These are phyloP conservation scores for Orchesellides sinensis DNA, from an alignment of 2,888 invertebrate species.

Conservation along the genomic window DNA sequence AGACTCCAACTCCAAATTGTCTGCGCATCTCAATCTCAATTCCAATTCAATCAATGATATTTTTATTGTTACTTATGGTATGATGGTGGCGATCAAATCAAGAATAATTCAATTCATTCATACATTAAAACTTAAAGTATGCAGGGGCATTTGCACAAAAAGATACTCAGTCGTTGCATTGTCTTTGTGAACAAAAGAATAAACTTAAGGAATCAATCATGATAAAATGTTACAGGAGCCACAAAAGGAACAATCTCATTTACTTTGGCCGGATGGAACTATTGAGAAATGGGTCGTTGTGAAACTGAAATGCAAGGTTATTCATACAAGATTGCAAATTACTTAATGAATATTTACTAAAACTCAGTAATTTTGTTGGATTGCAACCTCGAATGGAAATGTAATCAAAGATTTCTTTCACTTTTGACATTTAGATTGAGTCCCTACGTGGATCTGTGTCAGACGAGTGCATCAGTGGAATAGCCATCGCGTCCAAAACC, in stretches of 20 bases:
- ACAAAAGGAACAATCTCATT: conserved; percentile 78
- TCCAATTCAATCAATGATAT: too few relatives aligned
- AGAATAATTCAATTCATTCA: too few relatives aligned
- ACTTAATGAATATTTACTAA: neutral
- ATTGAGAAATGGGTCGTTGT: conserved; percentile 74
- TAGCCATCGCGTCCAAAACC: conserved; percentile 80
- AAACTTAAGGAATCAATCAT: too few relatives aligned
- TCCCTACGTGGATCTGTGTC: conserved; percentile 64
- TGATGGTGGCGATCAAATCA: too few relatives aligned
- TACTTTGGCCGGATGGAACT: conserved; percentile 75
- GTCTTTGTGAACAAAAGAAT: too few relatives aligned
- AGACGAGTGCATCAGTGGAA: conserved; percentile 76
- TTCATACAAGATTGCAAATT: too few relatives aligned
- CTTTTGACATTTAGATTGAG: conserved; percentile 56
- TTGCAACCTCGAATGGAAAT: neutral
- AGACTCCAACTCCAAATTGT: too few relatives aligned
- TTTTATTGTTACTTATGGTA: too few relatives aligned
- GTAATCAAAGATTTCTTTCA: neutral
- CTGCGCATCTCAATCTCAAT: too few relatives aligned
- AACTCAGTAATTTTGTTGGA: neutral
- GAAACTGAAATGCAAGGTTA: conserved; percentile 71
- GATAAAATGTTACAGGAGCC: conserved; percentile 78
- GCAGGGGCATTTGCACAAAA: too few relatives aligned
- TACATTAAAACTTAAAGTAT: too few relatives aligned
- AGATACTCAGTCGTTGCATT: too few relatives aligned